A percentile compares a stretch with the other conserved stretches of the same genome.
Conservation (phyloP, 30 jellyfish, hydroid and myxozoan genomes). For the Aurelia coerulea region DNA sequence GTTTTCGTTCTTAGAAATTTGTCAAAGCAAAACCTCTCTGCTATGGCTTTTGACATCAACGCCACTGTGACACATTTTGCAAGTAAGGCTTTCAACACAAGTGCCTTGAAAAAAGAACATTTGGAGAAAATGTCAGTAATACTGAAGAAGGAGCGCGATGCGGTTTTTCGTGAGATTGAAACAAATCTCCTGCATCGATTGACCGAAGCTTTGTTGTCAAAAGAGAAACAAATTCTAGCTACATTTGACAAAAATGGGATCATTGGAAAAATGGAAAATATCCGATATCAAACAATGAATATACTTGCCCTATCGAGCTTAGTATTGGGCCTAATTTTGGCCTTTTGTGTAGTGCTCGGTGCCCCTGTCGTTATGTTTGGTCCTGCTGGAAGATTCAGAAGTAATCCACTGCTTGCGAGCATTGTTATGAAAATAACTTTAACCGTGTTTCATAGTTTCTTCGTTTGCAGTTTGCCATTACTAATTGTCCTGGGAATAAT, state of each 20-base stretch:
- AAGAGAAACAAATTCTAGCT: slow-evolving; percentile 17
- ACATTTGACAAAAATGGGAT: slow-evolving; percentile 16
- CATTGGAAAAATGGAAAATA: background rate
- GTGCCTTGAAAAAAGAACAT: slow-evolving; percentile 1
- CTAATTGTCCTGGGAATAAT: background rate
- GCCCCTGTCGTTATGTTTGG: slow-evolving; percentile 30
- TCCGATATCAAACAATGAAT: background rate
- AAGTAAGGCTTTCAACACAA: background rate
- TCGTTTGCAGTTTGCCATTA: slow-evolving; percentile 13
- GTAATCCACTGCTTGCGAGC: background rate
- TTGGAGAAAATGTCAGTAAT: background rate
- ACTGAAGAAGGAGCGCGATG: slow-evolving; percentile 23
- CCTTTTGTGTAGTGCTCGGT: slow-evolving; percentile 4
- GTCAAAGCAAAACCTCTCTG: slow-evolving; percentile 11
- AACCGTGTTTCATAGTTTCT: slow-evolving; percentile 5
- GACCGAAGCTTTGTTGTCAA: background rate
- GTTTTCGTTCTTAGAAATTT: background rate
- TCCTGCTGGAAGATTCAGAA: background rate
- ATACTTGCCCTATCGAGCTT: background rate
- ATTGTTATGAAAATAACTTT: background rate
- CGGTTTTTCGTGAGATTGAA: slow-evolving; percentile 3
- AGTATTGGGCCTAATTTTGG: slow-evolving; percentile 6
- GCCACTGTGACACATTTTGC: background rate
- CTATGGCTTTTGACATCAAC: slow-evolving; percentile 5
- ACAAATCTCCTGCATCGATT: slow-evolving; percentile 3